phyloP scores from a whole-genome alignment of 1,140 invertebrate species.

The Drosophila orosa region DNA sequence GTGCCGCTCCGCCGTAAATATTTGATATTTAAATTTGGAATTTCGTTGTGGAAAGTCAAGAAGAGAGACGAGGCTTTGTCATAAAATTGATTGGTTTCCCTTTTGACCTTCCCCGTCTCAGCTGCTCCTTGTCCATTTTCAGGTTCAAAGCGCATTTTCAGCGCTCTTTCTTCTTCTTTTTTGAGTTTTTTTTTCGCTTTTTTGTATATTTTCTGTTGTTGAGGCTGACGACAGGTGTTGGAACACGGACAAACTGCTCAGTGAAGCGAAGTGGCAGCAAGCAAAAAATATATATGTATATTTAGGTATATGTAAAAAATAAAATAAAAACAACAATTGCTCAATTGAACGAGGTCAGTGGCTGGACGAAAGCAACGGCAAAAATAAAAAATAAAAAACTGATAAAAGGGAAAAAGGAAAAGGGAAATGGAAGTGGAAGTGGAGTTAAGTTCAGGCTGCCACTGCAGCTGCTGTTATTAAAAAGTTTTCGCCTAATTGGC shows the following conservation, averaged over 20 bases:
- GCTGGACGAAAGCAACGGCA: conserved; percentile 37
- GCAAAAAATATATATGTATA: conserved; percentile 3
- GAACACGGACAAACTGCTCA: conserved; percentile 30
- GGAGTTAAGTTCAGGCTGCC: conserved; percentile 27
- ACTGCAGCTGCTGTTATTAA: conserved; percentile 61
- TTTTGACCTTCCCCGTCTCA: not conserved
- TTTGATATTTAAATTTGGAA: conserved; percentile 70
- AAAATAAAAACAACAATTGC: conserved; percentile 48
- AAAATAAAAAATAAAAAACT: not conserved
- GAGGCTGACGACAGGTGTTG: conserved; percentile 46
- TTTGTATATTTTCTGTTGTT: not conserved
- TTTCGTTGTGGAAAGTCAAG: conserved; percentile 27
- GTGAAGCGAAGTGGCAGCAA: conserved; percentile 28
- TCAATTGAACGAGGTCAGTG: conserved; percentile 63
- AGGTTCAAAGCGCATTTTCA: conserved; percentile 57
- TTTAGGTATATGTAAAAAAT: conserved; percentile 25
- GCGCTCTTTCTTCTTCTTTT: conserved; percentile 7
- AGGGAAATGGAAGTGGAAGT: conserved; percentile 25
- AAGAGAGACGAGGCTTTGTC: conserved; percentile 43
- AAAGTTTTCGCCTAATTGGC: conserved; percentile 70
- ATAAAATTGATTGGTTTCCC: conserved; percentile 68
- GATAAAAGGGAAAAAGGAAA: conserved; percentile 23
- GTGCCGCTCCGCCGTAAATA: conserved; percentile 28
- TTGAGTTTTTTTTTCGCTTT: not conserved
- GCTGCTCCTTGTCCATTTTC: conserved; percentile 34